Base-by-base conservation (phyloP, 2,888 invertebrate genomes). In the Drosophila tripunctata region DNA sequence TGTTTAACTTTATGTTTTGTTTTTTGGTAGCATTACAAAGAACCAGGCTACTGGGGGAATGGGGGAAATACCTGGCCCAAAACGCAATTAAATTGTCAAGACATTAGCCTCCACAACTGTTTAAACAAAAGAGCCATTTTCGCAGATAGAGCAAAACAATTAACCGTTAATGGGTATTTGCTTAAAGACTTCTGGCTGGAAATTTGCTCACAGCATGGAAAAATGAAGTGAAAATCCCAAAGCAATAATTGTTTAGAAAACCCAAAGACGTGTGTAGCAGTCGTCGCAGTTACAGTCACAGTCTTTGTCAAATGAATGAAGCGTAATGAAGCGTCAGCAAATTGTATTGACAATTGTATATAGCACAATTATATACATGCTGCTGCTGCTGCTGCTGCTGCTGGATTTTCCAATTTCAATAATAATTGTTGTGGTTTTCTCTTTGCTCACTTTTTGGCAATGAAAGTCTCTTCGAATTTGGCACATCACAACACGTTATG, bases 311-410 rank as follows among this genome's bases (percentile, higher is more conserved):
- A 78, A 67, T 70, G 58, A 78, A 67, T 70, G 58, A 56, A 62
- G 78, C 78, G 51, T 47, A 44, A 67, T 52, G 30, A 8, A 12
- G n/a, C 47, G 14, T 47, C 5, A 21, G 38, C 36, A 15, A 56
- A n/a, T n/a, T 38, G 35, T 17, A 8, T 43, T 63, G 31, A 66
- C 55, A 79, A 78, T 75, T 82, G n/a, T n/a, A n/a, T n/a, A n/a
- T 80, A 76, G 75, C 82, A 80, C 76, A 78, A 78, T 78, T 82
- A 78, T 77, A 38, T 27, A 6, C 21, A 21, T n/a, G n/a, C n/a
- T n/a, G n/a, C n/a, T 68, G 60, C n/a, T n/a, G n/a, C n/a, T n/a
- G n/a, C n/a, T n/a, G n/a, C n/a, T n/a, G n/a, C 50, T 33, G 58
- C 43, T 60, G 85, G 85, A 73, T 80, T 85, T 84, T 71, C 83